Evolutionary conservation across 2,888 invertebrate species (phyloP).

Genomic region (Lordiphosa andalusiaca): DNA sequence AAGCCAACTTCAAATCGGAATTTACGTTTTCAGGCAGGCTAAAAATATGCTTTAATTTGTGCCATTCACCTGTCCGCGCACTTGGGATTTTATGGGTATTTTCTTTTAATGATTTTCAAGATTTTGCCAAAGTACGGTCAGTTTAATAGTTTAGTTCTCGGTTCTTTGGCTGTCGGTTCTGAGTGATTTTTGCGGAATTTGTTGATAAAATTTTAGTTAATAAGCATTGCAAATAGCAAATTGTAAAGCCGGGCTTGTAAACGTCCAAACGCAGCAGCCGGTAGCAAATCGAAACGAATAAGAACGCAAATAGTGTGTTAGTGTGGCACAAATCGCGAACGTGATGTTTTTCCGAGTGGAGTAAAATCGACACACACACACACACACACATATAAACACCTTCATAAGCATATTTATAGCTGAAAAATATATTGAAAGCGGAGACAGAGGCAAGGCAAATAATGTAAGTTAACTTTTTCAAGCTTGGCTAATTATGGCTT

Average conservation of each 20-base stretch:
- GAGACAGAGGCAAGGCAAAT: slow-evolving; percentile 9
- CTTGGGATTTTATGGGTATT: background rate
- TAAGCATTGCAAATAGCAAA: no score
- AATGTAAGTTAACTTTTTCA: slow-evolving; percentile 49
- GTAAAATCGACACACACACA: slow-evolving; percentile 17
- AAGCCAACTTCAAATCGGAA: no score
- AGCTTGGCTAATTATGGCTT: slow-evolving; percentile 65
- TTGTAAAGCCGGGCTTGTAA: no score
- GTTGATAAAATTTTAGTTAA: no score
- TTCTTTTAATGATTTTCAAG: background rate
- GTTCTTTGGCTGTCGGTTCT: slow-evolving; percentile 6
- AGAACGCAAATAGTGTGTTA: no score
- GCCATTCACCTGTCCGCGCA: background rate
- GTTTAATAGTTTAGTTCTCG: slow-evolving; percentile 3
- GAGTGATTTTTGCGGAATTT: background rate
- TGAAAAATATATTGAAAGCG: slow-evolving; percentile 39
- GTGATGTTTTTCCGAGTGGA: slow-evolving; percentile 38
- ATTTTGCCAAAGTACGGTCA: background rate
- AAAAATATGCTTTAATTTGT: background rate
- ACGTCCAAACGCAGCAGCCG: no score
- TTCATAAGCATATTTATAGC: slow-evolving; percentile 34
- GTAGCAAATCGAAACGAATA: no score
- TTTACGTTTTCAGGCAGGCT: no score
- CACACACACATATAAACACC: slow-evolving; percentile 18
- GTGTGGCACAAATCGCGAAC: slow-evolving; percentile 1